Percentiles rank a stretch among this genome's conserved stretches.
Evolutionary conservation across 2,113 vertebrate genomes (phyloP).

Genomic region (Phainopepla nitens): DNA sequence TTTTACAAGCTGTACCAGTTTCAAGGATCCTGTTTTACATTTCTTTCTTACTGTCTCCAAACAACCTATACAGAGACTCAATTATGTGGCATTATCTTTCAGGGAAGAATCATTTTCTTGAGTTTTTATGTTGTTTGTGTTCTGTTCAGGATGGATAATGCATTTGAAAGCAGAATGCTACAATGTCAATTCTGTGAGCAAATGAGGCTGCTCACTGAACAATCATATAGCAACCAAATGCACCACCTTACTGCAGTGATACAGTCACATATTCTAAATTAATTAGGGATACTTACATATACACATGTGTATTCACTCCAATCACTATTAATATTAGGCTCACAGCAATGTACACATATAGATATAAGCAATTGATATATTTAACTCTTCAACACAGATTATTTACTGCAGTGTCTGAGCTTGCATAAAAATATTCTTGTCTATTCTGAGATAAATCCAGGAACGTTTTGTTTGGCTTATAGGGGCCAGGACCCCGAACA

Average conservation of each 20-base stretch:
- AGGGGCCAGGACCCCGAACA: not conserved
- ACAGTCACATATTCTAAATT: not conserved
- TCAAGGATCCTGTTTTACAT: conserved; percentile 78
- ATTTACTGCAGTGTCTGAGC: not conserved
- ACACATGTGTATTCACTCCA: not conserved
- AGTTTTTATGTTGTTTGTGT: conserved; percentile 58
- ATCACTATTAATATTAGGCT: not conserved
- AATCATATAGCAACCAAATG: not conserved
- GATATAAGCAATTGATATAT: not conserved
- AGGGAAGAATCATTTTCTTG: conserved; percentile 65
- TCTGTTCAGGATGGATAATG: conserved; percentile 59
- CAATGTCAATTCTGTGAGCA: conserved; percentile 13
- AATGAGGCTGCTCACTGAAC: conserved; percentile 9
- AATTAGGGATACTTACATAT: not conserved
- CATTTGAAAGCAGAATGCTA: conserved; percentile 52
- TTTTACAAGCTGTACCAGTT: conserved; percentile 80
- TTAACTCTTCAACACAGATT: not conserved
- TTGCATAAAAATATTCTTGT: not conserved
- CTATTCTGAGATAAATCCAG: not conserved
- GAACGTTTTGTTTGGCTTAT: not conserved
- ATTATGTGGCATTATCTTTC: conserved; percentile 73
- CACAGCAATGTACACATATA: not conserved
- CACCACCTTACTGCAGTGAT: not conserved
- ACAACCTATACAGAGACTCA: conserved; percentile 74
- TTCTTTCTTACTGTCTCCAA: conserved; percentile 77